A percentile compares a stretch with the other conserved stretches of the same genome.
Conservation (phyloP, 2,797 vertebrate genomes). For the Phylloscopus collybita region DNA sequence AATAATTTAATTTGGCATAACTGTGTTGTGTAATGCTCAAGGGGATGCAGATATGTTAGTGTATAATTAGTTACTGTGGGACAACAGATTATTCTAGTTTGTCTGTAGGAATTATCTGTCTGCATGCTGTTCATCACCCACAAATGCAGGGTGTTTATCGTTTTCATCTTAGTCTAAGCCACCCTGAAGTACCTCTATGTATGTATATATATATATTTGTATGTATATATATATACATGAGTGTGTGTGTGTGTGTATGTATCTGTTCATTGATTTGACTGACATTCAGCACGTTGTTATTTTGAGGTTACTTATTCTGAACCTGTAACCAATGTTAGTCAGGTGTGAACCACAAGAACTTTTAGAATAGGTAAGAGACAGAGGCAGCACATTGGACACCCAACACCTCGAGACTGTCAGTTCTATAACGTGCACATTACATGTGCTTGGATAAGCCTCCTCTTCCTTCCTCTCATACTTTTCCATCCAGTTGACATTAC, state of each 20-base stretch:
- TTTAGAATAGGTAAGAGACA: slow-evolving; percentile 29
- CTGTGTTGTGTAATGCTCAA: not conserved
- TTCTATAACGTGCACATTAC: not conserved
- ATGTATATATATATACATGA: rapidly evolving
- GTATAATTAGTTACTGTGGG: not conserved
- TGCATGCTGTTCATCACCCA: not conserved
- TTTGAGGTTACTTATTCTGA: not conserved
- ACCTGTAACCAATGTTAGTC: not conserved
- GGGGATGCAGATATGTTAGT: not conserved
- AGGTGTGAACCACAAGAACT: not conserved
- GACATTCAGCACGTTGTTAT: not conserved
- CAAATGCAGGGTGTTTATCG: not conserved
- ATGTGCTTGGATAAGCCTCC: not conserved
- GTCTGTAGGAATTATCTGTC: not conserved
- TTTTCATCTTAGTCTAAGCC: not conserved
- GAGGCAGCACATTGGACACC: slow-evolving; percentile 26
- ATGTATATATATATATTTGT: not conserved
- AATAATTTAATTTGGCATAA: not conserved
- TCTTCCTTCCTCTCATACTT: slow-evolving; percentile 17
- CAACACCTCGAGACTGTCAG: not conserved
- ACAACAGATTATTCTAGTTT: not conserved
- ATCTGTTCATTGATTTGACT: not conserved
- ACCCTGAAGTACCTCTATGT: not conserved
- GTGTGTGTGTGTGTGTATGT: not conserved
- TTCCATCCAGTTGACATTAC: slow-evolving; percentile 71